Base-by-base conservation (phyloP, 2,113 vertebrate genomes). In the Chionomys nivalis region DNA sequence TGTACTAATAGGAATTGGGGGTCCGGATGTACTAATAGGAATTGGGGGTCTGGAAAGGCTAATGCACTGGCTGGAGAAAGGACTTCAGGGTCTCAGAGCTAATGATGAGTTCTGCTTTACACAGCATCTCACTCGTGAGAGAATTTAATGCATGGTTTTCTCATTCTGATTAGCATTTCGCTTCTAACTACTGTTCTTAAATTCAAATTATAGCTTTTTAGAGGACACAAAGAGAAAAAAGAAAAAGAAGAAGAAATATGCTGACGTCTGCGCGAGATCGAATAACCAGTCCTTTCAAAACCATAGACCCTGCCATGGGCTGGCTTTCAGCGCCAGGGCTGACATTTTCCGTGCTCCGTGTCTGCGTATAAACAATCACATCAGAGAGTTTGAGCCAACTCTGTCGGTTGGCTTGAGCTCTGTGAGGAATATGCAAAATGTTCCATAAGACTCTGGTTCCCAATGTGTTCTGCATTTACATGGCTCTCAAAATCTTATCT, bases 181-280 rank as follows among this genome's bases (percentile, higher is more conserved):
- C 90, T 98, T 47, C 87, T 95, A 97, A 97, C 79, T 96, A 90
- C 95, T 93, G 94, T 66, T 97, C 93, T 96, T 94, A 88, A 89
- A 97, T 91, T 96, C 95, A 97, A 98, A 98, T 97, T 97, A 98
- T 55, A 97, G 96, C 96, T 96, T 98, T 93, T 66, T 75, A 81
- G 89, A 96, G 89, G 79, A 83, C 66, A 92, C 14, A 68, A 91
- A 92, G 93, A 14, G 77, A 94, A 28, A 26, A 89, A 89, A 94
- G 93, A 73, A 89, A 36, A 44, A 78, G 90, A 10, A 33, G 79
- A 83, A 95, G 94, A 92, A 97, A 95, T 82, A 58, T 36, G 97
- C 94, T 97, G 97, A 97, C 87, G 95, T 90, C 90, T 94, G 93
- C 95, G 82, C 14, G 17, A 72, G 66, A 93, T 94, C 94, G 88